A percentile compares a stretch with the other conserved stretches of the same genome.
phyloP scores from a whole-genome alignment of 2,113 vertebrate species.

The Prunella himalayana region DNA sequence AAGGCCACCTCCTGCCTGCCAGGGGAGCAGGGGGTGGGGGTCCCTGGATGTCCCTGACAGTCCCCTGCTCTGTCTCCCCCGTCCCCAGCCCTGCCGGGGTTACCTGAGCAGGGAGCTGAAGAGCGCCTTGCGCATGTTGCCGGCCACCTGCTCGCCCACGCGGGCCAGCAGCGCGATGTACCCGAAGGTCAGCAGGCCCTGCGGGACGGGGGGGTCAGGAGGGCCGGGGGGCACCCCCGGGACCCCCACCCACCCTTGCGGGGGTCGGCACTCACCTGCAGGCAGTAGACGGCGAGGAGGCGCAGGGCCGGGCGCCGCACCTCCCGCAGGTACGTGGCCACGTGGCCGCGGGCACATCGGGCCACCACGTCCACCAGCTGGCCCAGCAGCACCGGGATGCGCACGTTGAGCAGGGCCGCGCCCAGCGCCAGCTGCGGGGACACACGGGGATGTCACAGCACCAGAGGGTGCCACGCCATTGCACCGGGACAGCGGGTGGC shows the following conservation, averaged over 20 bases:
- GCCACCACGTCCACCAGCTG: conserved; percentile 90
- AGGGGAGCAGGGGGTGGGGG: neutral
- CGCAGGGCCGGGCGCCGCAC: conserved; percentile 77
- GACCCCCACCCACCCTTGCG: accelerated
- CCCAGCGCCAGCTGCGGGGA: conserved; percentile 82
- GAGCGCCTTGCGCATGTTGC: conserved; percentile 86
- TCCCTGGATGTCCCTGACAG: neutral
- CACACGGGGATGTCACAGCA: neutral
- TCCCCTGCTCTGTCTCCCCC: too few species aligned
- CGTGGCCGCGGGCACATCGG: conserved; percentile 71
- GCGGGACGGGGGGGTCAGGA: neutral
- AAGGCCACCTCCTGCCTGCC: conserved; percentile 90
- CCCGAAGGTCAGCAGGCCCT: conserved; percentile 89
- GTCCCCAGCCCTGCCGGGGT: accelerated
- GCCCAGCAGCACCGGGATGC: conserved; percentile 88
- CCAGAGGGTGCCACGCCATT: accelerated
- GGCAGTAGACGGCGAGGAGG: conserved; percentile 80
- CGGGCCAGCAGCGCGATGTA: conserved; percentile 88
- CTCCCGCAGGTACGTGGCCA: conserved; percentile 74
- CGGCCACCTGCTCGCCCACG: conserved; percentile 86
- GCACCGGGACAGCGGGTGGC: accelerated
- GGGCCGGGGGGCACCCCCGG: accelerated
- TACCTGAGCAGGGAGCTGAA: conserved; percentile 79
- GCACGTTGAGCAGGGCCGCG: conserved; percentile 85
- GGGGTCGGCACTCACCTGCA: conserved; percentile 76